A percentile compares a stretch with the other conserved stretches of the same genome.
These are phyloP conservation scores for Neotragus moschatus DNA, from an alignment of 2,113 vertebrate genomes.

Conservation along the genomic window DNA sequence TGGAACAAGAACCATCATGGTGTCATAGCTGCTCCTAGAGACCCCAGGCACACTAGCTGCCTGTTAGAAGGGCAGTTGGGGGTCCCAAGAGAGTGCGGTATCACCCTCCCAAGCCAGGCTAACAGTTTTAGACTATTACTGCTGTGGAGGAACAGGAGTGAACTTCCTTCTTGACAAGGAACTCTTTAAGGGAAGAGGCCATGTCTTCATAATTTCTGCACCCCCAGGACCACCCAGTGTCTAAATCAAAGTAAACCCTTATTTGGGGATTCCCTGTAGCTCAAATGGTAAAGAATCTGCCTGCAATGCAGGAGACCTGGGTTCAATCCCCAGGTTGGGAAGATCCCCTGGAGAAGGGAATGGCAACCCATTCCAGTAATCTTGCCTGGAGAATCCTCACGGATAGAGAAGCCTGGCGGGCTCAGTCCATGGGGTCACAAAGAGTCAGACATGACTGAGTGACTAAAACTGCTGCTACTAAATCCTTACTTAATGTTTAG, in stretches of 20 bases:
- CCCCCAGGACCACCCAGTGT: not conserved
- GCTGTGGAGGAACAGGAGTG: not conserved
- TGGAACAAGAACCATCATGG: not conserved
- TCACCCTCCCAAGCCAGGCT: no score
- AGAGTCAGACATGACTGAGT: not conserved
- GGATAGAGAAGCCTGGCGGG: rapidly evolving
- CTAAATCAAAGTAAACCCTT: not conserved
- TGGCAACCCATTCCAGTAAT: not conserved
- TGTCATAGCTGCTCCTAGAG: not conserved
- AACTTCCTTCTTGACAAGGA: not conserved
- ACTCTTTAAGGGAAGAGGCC: not conserved
- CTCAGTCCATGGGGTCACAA: not conserved
- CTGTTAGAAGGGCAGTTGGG: not conserved
- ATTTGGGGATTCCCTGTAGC: not conserved
- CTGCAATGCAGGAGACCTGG: not conserved
- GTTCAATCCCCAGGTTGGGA: not conserved
- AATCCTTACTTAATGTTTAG: not conserved
- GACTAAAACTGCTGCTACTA: not conserved
- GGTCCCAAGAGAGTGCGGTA: not conserved
- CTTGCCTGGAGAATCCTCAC: not conserved
- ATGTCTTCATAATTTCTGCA: not conserved
- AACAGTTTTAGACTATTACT: not conserved
- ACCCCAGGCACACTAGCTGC: not conserved
- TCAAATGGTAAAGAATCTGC: not conserved
- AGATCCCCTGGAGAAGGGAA: not conserved